These are phyloP conservation scores for Nyctalus aviator DNA, from an alignment of 2,797 vertebrate species.

Conservation along the genomic window DNA sequence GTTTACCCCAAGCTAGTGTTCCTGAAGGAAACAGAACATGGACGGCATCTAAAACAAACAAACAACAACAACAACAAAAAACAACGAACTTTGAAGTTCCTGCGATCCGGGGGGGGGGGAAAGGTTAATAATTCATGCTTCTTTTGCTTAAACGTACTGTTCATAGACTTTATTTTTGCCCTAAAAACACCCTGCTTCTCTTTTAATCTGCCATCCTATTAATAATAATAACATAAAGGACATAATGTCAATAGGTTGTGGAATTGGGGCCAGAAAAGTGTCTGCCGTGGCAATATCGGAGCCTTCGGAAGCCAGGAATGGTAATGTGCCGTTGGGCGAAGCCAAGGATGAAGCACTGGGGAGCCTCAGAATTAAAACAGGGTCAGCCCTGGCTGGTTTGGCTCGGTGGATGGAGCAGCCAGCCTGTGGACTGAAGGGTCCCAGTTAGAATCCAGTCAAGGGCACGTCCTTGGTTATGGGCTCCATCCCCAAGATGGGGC, in stretches of 20 bases:
- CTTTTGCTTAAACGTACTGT: background rate
- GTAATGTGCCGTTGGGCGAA: background rate
- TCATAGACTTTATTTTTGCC: slow-evolving; percentile 22
- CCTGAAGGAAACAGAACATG: slow-evolving; percentile 35
- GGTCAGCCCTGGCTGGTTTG: background rate
- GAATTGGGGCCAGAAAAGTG: slow-evolving; percentile 11
- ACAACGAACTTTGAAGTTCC: slow-evolving; percentile 31
- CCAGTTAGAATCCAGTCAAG: too few species aligned
- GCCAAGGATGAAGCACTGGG: background rate
- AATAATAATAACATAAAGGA: slow-evolving; percentile 55
- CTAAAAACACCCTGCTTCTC: background rate
- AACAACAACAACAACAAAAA: too few species aligned
- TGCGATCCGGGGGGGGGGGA: background rate
- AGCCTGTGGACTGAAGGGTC: too few species aligned
- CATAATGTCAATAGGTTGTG: background rate
- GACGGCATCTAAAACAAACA: background rate
- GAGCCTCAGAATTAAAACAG: slow-evolving; percentile 31
- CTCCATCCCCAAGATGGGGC: too few species aligned
- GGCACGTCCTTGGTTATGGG: too few species aligned
- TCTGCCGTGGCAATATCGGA: background rate
- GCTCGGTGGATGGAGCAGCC: too few species aligned
- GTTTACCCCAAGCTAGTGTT: background rate
- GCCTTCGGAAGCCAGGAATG: background rate
- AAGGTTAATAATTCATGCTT: background rate
- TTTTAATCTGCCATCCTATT: background rate